Evolutionary conservation across 2,113 vertebrate genomes (phyloP), one percentile per base, ranked within the genome.

Genomic region (Oxyura jamaicensis): DNA sequence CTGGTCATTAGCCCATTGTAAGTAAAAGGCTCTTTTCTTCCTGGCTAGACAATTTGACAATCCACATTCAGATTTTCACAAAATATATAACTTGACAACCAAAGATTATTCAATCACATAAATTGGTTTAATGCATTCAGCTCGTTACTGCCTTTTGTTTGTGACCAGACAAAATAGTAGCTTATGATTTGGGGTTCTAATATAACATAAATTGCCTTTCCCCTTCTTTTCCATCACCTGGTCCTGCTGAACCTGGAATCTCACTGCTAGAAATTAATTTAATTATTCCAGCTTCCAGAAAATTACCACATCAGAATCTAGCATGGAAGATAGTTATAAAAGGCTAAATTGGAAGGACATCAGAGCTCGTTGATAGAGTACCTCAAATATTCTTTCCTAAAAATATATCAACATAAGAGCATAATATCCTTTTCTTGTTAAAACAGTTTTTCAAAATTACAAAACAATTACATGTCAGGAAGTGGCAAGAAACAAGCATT

Each of bases 31-130:
- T 65, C 63, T 87, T 91, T 76, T 76, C 39, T 88, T 95, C 44
- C 50, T 76, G 22, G 29, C 11, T 79, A 39, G 90, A 79, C 48
- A 60, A 75, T 85, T 46, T 93, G 53, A 83, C 66, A 85, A 29
- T 76, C 26, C 23, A 55, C 35, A 68, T 82, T 87, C 42, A 85
- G 44, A 62, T 33, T 91, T 87, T 85, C 31, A 63, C 53, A 93
- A 90, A 91, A 10, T 42, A 31, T 25, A 14, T 33, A 85, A 62
- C 39, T 72, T 78, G 84, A 68, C 58, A 89, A 77, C 13, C 13
- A 59, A 86, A 72, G 28, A 93, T 73, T 91, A 79, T 82, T 96
- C 63, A 82, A 36, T 95, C 84, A 65, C 36, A 68, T 36, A 75
- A 55, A 86, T 42, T 50, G 31, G 71, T 82, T 88, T 83, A 82